Conservation (phyloP, 1,140 invertebrate species). For the Trichomalopsis sarcophagae region DNA sequence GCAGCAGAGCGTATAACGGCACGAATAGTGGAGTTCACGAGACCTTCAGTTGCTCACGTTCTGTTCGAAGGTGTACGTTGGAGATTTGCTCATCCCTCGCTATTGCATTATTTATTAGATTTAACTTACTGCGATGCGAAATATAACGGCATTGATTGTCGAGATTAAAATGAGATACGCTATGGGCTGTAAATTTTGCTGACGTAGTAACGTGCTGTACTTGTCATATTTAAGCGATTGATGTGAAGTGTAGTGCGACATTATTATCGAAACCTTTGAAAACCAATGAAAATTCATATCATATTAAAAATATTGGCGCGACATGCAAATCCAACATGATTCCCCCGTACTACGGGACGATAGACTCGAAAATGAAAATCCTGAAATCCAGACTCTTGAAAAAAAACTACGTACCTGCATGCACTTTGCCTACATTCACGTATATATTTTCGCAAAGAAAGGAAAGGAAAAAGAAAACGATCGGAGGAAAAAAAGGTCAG, state of each 20-base stretch:
- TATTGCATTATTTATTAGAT: slow-evolving; percentile 36
- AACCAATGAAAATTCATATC: too few species aligned
- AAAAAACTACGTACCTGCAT: neutral
- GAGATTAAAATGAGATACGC: slow-evolving; percentile 12
- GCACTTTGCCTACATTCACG: neutral
- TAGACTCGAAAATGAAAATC: slow-evolving; percentile 6
- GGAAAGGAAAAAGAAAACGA: neutral
- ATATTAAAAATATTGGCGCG: neutral
- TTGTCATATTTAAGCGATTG: neutral
- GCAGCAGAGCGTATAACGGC: neutral
- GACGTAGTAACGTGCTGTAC: neutral
- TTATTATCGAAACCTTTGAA: neutral
- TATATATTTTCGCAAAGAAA: neutral
- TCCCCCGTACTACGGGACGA: too few species aligned
- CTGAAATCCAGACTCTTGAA: neutral
- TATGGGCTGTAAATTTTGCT: slow-evolving; percentile 20
- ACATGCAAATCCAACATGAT: neutral
- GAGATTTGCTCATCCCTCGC: slow-evolving; percentile 32
- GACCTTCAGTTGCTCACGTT: slow-evolving; percentile 32
- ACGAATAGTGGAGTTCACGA: slow-evolving; percentile 55
- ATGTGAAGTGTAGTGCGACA: neutral
- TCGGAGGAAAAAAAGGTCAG: slow-evolving; percentile 18
- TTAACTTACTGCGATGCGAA: slow-evolving; percentile 32
- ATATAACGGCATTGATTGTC: slow-evolving; percentile 39
- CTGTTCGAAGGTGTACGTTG: too few species aligned